phyloP scores from a whole-genome alignment of 2,888 invertebrate species.

The Monochamus alternatus region DNA sequence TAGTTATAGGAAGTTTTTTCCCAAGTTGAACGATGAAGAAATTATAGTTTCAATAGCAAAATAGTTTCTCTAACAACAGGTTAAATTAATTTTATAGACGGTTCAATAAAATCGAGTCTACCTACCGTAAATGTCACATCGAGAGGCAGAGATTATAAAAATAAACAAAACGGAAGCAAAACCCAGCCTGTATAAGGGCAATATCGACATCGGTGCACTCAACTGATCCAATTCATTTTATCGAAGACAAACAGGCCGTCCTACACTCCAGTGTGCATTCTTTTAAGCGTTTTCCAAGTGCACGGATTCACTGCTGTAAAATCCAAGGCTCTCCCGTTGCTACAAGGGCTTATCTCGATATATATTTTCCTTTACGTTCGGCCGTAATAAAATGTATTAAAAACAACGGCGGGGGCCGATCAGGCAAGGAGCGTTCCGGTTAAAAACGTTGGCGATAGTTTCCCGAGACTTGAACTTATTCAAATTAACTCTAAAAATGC shows the following conservation, averaged over 20 bases:
- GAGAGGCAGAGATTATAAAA: conserved; percentile 42
- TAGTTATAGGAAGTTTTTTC: too few relatives aligned
- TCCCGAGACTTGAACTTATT: too few relatives aligned
- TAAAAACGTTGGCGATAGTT: too few relatives aligned
- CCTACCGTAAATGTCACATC: conserved; percentile 38
- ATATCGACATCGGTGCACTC: conserved; percentile 47
- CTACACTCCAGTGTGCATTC: conserved; percentile 37
- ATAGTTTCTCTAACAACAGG: conserved; percentile 18
- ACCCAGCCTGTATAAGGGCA: conserved; percentile 35
- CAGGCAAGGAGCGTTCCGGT: too few relatives aligned
- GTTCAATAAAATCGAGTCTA: conserved; percentile 42
- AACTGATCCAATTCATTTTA: conserved; percentile 56
- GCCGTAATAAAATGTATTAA: background rate
- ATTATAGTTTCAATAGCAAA: too few relatives aligned
- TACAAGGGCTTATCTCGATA: conserved; percentile 23
- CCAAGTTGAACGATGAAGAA: too few relatives aligned
- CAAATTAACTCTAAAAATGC: too few relatives aligned
- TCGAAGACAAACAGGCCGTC: conserved; percentile 58
- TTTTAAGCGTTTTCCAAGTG: conserved; percentile 36
- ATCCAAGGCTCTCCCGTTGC: conserved; percentile 30
- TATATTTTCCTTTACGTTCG: conserved; percentile 25
- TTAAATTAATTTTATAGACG: conserved; percentile 40
- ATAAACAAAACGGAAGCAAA: conserved; percentile 39
- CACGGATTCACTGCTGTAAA: conserved; percentile 34
- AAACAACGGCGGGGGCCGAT: background rate